phyloP scores from a whole-genome alignment of 2,113 vertebrate genomes.

The Acrocephalus arundinaceus region DNA sequence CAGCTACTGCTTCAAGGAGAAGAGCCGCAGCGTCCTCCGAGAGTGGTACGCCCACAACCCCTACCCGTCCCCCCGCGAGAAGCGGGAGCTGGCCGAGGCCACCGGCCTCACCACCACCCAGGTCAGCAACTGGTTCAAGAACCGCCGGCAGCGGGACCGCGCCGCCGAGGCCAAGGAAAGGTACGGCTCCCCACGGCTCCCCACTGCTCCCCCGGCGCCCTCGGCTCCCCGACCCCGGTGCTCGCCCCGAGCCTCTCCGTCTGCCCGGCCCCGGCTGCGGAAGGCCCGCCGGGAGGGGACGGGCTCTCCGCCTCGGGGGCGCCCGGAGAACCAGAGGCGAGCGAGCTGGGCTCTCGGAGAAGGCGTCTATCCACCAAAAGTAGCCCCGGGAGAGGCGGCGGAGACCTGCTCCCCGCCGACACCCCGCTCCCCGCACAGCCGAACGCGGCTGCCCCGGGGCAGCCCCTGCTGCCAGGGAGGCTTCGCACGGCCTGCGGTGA shows the following conservation, averaged over 20 bases:
- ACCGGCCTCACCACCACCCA: constrained; percentile 98
- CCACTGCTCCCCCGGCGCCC: not conserved
- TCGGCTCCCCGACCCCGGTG: not conserved
- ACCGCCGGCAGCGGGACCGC: constrained; percentile 92
- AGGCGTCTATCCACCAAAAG: not conserved
- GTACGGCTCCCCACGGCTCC: constrained; percentile 66
- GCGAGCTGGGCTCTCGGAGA: not conserved
- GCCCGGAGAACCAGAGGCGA: not conserved
- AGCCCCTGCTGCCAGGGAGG: not conserved
- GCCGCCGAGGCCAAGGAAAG: constrained; percentile 98
- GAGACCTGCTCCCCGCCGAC: not conserved
- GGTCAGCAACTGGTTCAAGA: constrained; percentile 99
- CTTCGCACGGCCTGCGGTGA: not conserved
- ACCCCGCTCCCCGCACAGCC: not conserved
- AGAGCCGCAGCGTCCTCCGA: constrained; percentile 92
- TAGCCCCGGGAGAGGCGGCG: not conserved
- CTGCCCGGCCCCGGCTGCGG: not conserved
- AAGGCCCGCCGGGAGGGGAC: not conserved
- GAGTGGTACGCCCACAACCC: constrained; percentile 99
- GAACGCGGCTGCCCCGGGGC: not conserved
- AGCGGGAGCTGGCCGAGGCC: constrained; percentile 96
- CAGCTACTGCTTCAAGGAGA: constrained; percentile 99
- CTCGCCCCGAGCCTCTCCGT: not conserved
- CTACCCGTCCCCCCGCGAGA: constrained; percentile 96
- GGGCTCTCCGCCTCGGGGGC: not conserved